Evolutionary conservation across 2,888 invertebrate species (phyloP).

Genomic region (Drosophila neoperkinsi): DNA sequence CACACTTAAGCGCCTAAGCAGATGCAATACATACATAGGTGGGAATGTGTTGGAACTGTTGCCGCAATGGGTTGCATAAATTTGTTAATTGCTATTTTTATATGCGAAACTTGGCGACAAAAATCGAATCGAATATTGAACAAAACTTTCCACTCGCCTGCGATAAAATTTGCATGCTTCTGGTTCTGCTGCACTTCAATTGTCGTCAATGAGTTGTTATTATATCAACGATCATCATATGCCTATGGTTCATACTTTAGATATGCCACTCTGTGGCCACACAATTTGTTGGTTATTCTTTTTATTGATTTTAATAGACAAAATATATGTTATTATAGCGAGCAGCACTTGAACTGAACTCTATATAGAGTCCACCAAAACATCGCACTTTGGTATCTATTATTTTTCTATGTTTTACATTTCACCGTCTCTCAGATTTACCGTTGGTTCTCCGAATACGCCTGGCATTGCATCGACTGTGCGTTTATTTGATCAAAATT

Average conservation of each 20-base stretch:
- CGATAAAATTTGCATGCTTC: slow-evolving; percentile 47
- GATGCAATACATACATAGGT: slow-evolving; percentile 23
- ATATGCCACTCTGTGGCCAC: slow-evolving; percentile 42
- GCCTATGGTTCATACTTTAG: slow-evolving; percentile 5
- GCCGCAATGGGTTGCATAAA: slow-evolving; percentile 68
- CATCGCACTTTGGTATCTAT: slow-evolving; percentile 12
- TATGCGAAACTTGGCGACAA: slow-evolving; percentile 53
- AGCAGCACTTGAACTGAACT: slow-evolving; percentile 31
- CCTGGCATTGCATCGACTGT: slow-evolving; percentile 19
- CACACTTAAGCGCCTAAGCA: slow-evolving; percentile 34
- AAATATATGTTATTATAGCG: slow-evolving; percentile 40
- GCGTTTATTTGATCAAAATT: slow-evolving; percentile 12
- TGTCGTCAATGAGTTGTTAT: slow-evolving; percentile 71
- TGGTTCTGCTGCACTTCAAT: slow-evolving; percentile 64
- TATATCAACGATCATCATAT: slow-evolving; percentile 35
- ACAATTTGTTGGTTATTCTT: slow-evolving; percentile 36
- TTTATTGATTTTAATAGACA: slow-evolving; percentile 50
- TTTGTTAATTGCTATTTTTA: slow-evolving; percentile 78
- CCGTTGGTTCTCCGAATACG: slow-evolving; percentile 37
- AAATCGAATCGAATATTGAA: slow-evolving; percentile 59
- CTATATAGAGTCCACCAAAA: slow-evolving; percentile 1
- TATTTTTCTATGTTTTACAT: slow-evolving; percentile 17
- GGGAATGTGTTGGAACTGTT: slow-evolving; percentile 25
- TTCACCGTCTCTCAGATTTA: slow-evolving; percentile 32
- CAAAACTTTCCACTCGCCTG: slow-evolving; percentile 76